Conservation (phyloP, 1,140 invertebrate genomes). For the Achroia grisella region DNA sequence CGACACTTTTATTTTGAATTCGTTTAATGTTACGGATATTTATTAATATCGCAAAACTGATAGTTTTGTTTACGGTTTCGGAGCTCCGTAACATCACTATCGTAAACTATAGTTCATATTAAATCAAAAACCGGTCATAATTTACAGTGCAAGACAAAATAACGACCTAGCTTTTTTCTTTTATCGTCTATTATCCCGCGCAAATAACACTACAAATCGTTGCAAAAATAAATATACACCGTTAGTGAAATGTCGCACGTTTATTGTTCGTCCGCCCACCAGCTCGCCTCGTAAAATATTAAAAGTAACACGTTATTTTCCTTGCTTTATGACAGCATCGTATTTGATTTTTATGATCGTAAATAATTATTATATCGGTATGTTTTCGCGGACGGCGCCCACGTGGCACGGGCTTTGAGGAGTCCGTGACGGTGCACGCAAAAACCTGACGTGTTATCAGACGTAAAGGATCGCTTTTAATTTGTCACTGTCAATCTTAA, state of each 20-base stretch:
- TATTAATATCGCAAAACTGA: too few relatives aligned
- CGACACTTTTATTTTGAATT: too few relatives aligned
- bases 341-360: constrained; percentile 28
- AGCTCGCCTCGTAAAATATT: constrained; percentile 22
- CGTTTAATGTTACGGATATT: too few relatives aligned
- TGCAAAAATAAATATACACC: constrained; percentile 14
- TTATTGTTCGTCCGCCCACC: constrained; percentile 28
- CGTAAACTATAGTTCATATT: too few relatives aligned
- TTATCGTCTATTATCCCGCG: background rate
- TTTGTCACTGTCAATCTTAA: constrained; percentile 1
- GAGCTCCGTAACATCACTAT: too few relatives aligned
- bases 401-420: constrained; percentile 3
- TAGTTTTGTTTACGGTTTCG: too few relatives aligned
- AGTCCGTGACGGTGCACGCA: background rate
- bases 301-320: constrained; percentile 36
- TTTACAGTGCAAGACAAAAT: background rate
- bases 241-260: constrained; percentile 14
- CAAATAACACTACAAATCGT: constrained; percentile 15
- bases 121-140: too few relatives aligned
- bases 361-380: constrained; percentile 26
- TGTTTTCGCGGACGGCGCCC: constrained; percentile 15
- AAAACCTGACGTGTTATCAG: background rate
- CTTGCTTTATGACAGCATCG: constrained; percentile 36
- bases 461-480: background rate
- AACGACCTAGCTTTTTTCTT: background rate